A percentile compares a stretch with the other conserved stretches of the same genome.
phyloP scores from a whole-genome alignment of 2,888 invertebrate genomes.

The Campoplex capitator region DNA sequence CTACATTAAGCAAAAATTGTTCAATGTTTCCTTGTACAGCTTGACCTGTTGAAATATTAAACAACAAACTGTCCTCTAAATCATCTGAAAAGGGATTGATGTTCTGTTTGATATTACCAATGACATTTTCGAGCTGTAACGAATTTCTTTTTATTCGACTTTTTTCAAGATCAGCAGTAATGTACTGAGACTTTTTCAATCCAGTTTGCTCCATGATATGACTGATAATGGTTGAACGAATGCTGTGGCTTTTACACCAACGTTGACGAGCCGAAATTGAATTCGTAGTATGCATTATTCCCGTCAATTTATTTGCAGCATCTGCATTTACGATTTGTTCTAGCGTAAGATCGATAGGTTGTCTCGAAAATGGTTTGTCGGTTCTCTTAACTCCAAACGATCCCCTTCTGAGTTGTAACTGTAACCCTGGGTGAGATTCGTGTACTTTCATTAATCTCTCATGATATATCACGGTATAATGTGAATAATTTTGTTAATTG shows the following conservation, averaged over 20 bases:
- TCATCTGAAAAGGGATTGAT: conserved; percentile 37
- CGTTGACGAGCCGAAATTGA: conserved; percentile 21
- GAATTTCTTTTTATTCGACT: conserved; percentile 29
- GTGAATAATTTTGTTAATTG: too few relatives aligned
- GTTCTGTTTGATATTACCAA: conserved; percentile 38
- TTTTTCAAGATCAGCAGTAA: conserved; percentile 43
- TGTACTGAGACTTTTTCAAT: conserved; percentile 43
- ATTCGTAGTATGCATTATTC: conserved; percentile 13
- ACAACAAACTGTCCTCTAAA: conserved; percentile 23
- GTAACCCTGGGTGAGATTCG: too few relatives aligned
- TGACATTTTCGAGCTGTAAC: conserved; percentile 34
- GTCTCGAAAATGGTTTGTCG: background rate
- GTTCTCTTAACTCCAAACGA: conserved; percentile 8
- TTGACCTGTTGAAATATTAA: conserved; percentile 49
- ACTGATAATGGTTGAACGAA: background rate
- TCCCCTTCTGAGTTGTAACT: too few relatives aligned
- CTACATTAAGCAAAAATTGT: conserved; percentile 47
- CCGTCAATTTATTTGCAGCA: conserved; percentile 23
- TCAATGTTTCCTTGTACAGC: conserved; percentile 20
- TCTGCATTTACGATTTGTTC: conserved; percentile 14
- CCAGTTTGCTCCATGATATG: conserved; percentile 25
- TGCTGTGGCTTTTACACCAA: conserved; percentile 4
- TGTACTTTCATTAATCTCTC: background rate
- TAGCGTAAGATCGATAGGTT: background rate
- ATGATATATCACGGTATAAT: too few relatives aligned